Evolutionary conservation across 2,797 vertebrate genomes (phyloP).

Genomic region (Poecilia wingei): DNA sequence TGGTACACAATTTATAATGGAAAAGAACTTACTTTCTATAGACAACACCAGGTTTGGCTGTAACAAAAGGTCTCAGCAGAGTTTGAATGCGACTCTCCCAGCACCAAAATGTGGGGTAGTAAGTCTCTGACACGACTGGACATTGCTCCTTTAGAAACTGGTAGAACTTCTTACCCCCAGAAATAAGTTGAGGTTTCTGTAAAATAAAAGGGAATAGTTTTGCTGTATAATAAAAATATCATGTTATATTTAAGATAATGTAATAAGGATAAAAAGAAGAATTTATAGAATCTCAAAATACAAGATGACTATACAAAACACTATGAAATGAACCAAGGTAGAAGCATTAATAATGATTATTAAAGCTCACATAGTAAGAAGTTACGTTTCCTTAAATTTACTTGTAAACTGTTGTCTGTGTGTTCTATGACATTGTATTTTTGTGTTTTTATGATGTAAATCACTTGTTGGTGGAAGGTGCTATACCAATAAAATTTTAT

Average conservation of each 20-base stretch:
- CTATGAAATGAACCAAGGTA: neutral
- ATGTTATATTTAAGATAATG: neutral
- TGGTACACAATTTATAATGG: neutral
- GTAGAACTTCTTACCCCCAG: constrained; percentile 89
- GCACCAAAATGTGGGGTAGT: constrained; percentile 98
- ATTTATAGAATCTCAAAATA: neutral
- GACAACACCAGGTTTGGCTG: constrained; percentile 89
- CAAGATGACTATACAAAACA: neutral
- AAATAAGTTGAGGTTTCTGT: constrained; percentile 95
- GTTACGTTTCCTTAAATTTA: neutral
- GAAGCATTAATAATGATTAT: neutral
- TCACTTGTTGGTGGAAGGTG: too few species aligned
- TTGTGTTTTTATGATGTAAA: too few species aligned
- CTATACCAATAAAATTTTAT: too few species aligned
- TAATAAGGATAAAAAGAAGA: neutral
- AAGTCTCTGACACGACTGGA: constrained; percentile 95
- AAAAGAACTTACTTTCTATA: constrained; percentile 93
- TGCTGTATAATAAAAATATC: neutral
- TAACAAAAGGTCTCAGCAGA: constrained; percentile 94
- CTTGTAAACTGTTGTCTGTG: neutral
- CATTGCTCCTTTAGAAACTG: constrained; percentile 93
- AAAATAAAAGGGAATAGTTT: constrained; percentile 38
- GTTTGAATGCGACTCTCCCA: constrained; percentile 97
- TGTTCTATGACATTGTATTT: too few species aligned
- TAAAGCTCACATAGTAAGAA: neutral